Conservation (phyloP, 2,888 invertebrate species). For the Lasius platythorax region DNA sequence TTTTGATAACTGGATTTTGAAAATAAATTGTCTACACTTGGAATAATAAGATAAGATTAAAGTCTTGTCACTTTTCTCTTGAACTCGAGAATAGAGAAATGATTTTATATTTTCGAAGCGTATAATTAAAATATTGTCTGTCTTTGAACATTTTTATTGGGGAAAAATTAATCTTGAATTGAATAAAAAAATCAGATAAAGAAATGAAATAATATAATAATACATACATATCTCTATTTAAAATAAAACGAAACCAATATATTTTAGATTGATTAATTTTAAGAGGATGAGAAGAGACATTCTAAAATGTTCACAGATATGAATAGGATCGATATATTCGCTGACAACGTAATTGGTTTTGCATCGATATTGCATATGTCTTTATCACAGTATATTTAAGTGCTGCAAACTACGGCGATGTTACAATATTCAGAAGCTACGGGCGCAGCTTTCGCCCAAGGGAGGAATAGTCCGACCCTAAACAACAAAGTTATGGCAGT, state of each 20-base stretch:
- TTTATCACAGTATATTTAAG: slow-evolving; percentile 13
- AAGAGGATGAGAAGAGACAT: background rate
- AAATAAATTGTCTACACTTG: background rate
- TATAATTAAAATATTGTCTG: background rate
- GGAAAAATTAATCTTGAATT: background rate
- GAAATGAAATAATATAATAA: background rate
- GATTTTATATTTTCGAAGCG: background rate
- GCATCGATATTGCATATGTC: slow-evolving; percentile 17
- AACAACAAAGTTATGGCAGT: slow-evolving; percentile 36
- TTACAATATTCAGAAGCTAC: slow-evolving; percentile 39
- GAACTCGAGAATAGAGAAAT: background rate
- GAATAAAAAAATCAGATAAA: background rate
- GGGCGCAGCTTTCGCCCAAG: background rate
- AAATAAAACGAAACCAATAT: background rate
- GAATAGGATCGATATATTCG: slow-evolving; percentile 26
- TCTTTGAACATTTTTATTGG: background rate
- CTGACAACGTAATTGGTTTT: slow-evolving; percentile 27
- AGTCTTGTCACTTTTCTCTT: background rate
- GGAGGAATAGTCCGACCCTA: slow-evolving; percentile 19
- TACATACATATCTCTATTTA: background rate
- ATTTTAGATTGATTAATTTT: background rate
- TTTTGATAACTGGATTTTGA: background rate
- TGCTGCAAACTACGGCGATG: slow-evolving; percentile 21
- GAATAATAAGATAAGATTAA: slow-evolving; percentile 1
- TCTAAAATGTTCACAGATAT: background rate